These are phyloP conservation scores for Apostichopus japonicus DNA, from an alignment of 35 echinoderm and acorn worm genomes.

Conservation along the genomic window DNA sequence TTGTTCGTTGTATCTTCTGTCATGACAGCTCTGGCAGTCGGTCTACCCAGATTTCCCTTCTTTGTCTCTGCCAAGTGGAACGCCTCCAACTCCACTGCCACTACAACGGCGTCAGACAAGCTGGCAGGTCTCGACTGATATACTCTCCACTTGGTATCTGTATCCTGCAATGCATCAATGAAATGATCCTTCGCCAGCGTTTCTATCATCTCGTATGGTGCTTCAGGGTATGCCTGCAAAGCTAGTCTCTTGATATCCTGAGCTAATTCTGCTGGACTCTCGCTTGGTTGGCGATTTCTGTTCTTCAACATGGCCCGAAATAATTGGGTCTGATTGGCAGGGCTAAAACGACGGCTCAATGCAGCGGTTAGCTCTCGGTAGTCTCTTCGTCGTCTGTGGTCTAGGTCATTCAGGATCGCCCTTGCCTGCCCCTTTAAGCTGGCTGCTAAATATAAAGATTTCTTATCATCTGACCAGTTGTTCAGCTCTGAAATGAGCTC, in stretches of 20 bases:
- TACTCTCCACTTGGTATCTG: conserved; percentile 51
- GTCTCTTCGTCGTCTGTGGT: conserved; percentile 10
- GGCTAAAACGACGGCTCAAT: conserved; percentile 28
- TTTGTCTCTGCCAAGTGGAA: conserved; percentile 56
- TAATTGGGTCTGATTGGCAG: conserved; percentile 43
- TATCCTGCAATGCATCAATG: conserved; percentile 62
- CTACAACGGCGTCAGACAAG: conserved; percentile 45
- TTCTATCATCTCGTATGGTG: neutral
- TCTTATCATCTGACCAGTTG: conserved; percentile 34
- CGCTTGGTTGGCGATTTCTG: neutral
- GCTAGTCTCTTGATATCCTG: neutral
- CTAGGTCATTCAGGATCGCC: conserved; percentile 52
- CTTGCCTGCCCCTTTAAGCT: conserved; percentile 54
- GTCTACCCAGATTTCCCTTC: conserved; percentile 22
- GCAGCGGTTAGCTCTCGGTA: conserved; percentile 34
- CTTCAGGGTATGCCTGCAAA: conserved; percentile 9
- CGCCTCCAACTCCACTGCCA: conserved; percentile 54
- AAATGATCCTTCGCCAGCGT: conserved; percentile 24
- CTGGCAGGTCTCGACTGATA: conserved; percentile 46
- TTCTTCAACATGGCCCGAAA: conserved; percentile 12
- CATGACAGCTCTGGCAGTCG: conserved; percentile 1
- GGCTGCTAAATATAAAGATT: conserved; percentile 51
- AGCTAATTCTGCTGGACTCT: neutral
- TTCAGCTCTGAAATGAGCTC: conserved; percentile 57
- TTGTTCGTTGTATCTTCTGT: neutral